Conservation (phyloP, 2,888 invertebrate species). For the Dryomyza anilis region DNA sequence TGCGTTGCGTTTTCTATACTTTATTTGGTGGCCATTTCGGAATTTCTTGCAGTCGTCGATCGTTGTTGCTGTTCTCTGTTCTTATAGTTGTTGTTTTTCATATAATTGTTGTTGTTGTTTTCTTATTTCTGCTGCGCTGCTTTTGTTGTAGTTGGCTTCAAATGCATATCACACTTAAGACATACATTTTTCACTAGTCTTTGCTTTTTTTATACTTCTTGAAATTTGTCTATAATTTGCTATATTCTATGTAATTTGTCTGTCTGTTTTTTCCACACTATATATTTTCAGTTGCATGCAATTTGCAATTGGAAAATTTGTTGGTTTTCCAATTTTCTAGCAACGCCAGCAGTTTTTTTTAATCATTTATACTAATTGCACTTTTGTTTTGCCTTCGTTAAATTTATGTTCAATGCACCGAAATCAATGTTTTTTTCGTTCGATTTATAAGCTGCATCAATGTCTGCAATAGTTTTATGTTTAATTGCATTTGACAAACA, state of each 20-base stretch:
- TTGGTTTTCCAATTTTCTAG: slow-evolving; percentile 6
- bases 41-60: neutral
- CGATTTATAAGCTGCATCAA: too few species aligned
- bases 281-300: too few species aligned
- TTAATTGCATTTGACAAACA: too few species aligned
- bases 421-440: slow-evolving; percentile 17
- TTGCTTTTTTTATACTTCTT: slow-evolving; percentile 19
- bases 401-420: slow-evolving; percentile 16
- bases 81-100: too few species aligned
- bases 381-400: slow-evolving; percentile 1
- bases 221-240: too few species aligned
- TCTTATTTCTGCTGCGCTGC: too few species aligned
- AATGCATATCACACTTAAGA: neutral
- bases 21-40: neutral
- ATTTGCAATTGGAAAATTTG: neutral
- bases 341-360: slow-evolving; percentile 19
- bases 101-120: too few species aligned
- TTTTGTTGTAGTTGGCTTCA: too few species aligned
- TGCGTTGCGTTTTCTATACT: neutral
- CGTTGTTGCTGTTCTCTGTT: too few species aligned
- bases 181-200: neutral
- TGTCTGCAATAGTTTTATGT: too few species aligned
- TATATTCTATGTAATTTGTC: too few species aligned
- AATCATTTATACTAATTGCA: slow-evolving; percentile 13
- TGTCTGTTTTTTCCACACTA: too few species aligned